These are phyloP conservation scores for Hoplodrina ambigua DNA, from an alignment of 2,888 invertebrate genomes.

Conservation along the genomic window DNA sequence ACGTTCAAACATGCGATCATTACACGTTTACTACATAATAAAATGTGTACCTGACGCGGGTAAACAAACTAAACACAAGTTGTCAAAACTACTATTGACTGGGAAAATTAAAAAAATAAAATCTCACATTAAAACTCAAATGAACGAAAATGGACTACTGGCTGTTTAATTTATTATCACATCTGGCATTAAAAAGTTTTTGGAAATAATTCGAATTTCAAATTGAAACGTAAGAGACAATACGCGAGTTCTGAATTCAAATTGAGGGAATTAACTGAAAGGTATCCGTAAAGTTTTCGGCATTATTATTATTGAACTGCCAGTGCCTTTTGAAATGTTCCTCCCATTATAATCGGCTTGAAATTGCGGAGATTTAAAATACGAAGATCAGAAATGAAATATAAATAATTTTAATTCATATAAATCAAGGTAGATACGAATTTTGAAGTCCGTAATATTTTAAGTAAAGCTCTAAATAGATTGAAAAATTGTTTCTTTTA, in stretches of 20 bases:
- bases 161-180: not conserved
- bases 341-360: not conserved
- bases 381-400: not conserved
- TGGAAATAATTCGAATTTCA: constrained; percentile 27
- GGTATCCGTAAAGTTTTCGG: constrained; percentile 35
- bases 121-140: not conserved
- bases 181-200: constrained; percentile 27
- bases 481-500: too few relatives aligned
- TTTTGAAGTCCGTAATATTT: not conserved
- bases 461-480: too few relatives aligned
- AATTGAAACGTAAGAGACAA: constrained; percentile 41
- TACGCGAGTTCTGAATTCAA: constrained; percentile 35
- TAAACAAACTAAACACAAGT: constrained; percentile 7
- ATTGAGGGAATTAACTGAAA: constrained; percentile 20
- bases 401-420: not conserved
- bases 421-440: not conserved
- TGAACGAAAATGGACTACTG: not conserved
- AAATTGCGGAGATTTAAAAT: constrained; percentile 1
- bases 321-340: constrained; percentile 13
- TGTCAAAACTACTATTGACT: not conserved
- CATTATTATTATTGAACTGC: constrained; percentile 33
- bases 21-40: constrained; percentile 65
- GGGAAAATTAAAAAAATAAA: too few relatives aligned
- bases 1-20: constrained; percentile 70
- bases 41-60: constrained; percentile 25